Percentiles rank a stretch among this genome's conserved stretches.
phyloP scores from a whole-genome alignment of 2,888 invertebrate genomes.

The Parnassius apollo region DNA sequence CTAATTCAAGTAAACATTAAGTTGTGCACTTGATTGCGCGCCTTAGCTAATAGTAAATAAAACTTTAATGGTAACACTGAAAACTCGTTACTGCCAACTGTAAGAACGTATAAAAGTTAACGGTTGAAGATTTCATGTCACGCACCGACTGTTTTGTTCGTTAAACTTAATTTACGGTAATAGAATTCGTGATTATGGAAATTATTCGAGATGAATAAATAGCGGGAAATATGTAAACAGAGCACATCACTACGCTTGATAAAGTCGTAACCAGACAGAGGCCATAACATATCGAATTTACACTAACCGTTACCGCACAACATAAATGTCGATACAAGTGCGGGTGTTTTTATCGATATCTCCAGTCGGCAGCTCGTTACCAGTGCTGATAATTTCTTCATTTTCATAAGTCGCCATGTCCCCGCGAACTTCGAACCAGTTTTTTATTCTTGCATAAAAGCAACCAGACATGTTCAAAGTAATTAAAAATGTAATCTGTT shows the following conservation, averaged over 20 bases:
- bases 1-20: slow-evolving; percentile 26
- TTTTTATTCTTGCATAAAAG: slow-evolving; percentile 44
- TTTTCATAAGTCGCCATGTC: slow-evolving; percentile 46
- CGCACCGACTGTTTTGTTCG: slow-evolving; percentile 41
- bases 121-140: slow-evolving; percentile 40
- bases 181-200: slow-evolving; percentile 44
- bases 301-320: slow-evolving; percentile 54
- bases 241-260: slow-evolving; percentile 57
- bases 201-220: slow-evolving; percentile 46
- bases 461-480: slow-evolving; percentile 37
- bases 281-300: slow-evolving; percentile 64
- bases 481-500: slow-evolving; percentile 43
- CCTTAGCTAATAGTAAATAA: slow-evolving; percentile 21
- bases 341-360: slow-evolving; percentile 65
- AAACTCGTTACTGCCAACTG: slow-evolving; percentile 19
- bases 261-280: slow-evolving; percentile 54
- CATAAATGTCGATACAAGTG: slow-evolving; percentile 65
- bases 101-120: slow-evolving; percentile 39
- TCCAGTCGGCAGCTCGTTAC: slow-evolving; percentile 59
- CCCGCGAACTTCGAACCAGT: slow-evolving; percentile 46
- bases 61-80: slow-evolving; percentile 26
- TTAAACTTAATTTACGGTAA: slow-evolving; percentile 51
- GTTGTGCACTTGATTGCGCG: slow-evolving; percentile 18
- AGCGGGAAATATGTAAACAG: slow-evolving; percentile 48
- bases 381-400: slow-evolving; percentile 64